Conservation (phyloP, 2,797 vertebrate genomes). For the Epinephelus awoara region DNA sequence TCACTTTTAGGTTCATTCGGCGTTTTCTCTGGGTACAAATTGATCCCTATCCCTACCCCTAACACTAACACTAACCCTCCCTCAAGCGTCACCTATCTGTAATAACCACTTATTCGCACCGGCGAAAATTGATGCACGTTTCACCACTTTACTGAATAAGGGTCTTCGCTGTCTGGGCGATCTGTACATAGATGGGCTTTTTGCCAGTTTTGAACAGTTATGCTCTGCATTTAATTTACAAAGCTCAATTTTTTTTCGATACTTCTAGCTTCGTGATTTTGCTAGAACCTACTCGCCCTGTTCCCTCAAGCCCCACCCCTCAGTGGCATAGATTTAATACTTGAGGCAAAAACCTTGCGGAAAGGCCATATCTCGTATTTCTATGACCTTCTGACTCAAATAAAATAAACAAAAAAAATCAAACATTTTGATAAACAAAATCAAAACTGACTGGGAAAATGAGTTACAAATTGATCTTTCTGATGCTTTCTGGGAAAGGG, state of each 20-base stretch:
- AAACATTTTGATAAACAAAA: too few relatives aligned
- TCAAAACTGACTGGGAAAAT: too few relatives aligned
- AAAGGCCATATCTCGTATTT: background rate
- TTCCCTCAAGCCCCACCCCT: background rate
- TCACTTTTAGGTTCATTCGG: too few relatives aligned
- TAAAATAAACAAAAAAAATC: too few relatives aligned
- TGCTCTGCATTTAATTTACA: background rate
- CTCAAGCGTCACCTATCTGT: background rate
- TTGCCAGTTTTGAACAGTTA: background rate
- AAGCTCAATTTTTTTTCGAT: background rate
- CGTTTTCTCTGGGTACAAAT: too few relatives aligned
- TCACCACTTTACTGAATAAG: background rate
- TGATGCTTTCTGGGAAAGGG: too few relatives aligned
- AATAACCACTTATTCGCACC: background rate
- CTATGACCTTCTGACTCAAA: background rate
- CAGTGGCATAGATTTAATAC: background rate
- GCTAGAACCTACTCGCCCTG: background rate
- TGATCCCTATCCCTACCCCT: too few relatives aligned
- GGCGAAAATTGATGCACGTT: background rate
- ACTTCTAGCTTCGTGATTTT: background rate
- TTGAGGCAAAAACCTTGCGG: background rate
- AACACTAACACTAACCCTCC: too few relatives aligned
- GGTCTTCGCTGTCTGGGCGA: background rate
- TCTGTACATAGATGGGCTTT: background rate
- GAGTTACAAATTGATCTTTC: too few relatives aligned